These are phyloP conservation scores for Entelurus aequoreus DNA, from an alignment of 2,113 vertebrate genomes.

Conservation along the genomic window DNA sequence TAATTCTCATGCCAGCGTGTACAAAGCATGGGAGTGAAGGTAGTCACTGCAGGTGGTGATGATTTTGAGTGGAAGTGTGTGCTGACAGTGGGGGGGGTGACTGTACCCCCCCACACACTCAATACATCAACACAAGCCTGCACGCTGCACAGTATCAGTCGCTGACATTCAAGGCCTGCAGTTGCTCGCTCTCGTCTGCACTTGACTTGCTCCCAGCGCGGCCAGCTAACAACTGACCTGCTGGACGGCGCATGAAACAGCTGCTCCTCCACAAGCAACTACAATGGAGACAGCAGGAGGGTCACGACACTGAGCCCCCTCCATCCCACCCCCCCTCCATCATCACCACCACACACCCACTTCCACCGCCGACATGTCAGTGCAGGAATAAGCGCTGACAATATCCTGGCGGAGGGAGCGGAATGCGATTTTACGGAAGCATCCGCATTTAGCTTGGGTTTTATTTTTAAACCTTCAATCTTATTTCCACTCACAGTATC, in stretches of 20 bases:
- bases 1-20: constrained; percentile 24
- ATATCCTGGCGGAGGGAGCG: not conserved
- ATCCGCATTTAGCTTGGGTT: not conserved
- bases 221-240: constrained; percentile 61
- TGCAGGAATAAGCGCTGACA: constrained; percentile 14
- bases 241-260: constrained; percentile 56
- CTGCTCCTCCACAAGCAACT: constrained; percentile 53
- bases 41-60: constrained; percentile 19
- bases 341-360: no score
- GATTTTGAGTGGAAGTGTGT: constrained; percentile 29
- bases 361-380: constrained; percentile 45
- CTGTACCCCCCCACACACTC: constrained; percentile 19
- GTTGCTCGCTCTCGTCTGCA: constrained; percentile 58
- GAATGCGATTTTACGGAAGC: not conserved
- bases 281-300: constrained; percentile 34
- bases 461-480: not conserved
- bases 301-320: constrained; percentile 3
- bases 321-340: not conserved
- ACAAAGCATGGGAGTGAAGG: constrained; percentile 28
- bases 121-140: constrained; percentile 32
- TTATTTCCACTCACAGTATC: no score
- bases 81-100: constrained; percentile 21
- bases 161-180: constrained; percentile 57
- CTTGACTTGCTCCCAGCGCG: constrained; percentile 48
- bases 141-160: constrained; percentile 49